phyloP scores from a whole-genome alignment of 2,797 vertebrate species.

The Micrastur ruficollis region DNA sequence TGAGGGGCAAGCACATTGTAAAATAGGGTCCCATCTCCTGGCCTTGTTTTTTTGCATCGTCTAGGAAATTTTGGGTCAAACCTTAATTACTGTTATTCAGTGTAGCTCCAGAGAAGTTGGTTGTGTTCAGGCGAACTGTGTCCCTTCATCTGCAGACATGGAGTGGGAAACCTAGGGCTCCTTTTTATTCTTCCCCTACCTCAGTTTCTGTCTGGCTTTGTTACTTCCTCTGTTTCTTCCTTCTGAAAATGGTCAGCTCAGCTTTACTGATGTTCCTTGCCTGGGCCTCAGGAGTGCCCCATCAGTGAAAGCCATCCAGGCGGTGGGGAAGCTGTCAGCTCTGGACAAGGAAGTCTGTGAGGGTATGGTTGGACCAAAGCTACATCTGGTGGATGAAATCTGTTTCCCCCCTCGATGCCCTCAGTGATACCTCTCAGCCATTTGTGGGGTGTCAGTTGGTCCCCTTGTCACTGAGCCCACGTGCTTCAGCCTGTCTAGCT shows the following conservation, averaged over 20 bases:
- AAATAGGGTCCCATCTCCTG: background rate
- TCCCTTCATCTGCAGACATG: background rate
- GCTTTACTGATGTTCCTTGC: background rate
- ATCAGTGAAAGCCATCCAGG: background rate
- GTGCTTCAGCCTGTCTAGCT: background rate
- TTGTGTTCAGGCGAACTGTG: background rate
- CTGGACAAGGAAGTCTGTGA: background rate
- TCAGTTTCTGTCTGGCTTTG: background rate
- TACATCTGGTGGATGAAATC: background rate
- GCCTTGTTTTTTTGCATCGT: background rate
- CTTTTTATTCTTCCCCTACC: background rate
- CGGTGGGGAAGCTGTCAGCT: background rate
- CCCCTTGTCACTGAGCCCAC: background rate
- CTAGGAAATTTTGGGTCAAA: background rate
- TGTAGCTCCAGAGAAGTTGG: background rate
- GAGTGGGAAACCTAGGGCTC: background rate
- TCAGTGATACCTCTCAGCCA: background rate
- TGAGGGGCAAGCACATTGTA: fast-evolving
- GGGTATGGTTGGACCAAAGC: background rate
- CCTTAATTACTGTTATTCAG: background rate
- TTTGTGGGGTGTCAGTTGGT: background rate
- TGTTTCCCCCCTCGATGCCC: background rate
- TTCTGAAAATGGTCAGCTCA: background rate
- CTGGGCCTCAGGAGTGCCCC: fast-evolving
- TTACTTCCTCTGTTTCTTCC: background rate